phyloP scores from a whole-genome alignment of 2,797 vertebrate species.

The Tamandua tetradactyla region DNA sequence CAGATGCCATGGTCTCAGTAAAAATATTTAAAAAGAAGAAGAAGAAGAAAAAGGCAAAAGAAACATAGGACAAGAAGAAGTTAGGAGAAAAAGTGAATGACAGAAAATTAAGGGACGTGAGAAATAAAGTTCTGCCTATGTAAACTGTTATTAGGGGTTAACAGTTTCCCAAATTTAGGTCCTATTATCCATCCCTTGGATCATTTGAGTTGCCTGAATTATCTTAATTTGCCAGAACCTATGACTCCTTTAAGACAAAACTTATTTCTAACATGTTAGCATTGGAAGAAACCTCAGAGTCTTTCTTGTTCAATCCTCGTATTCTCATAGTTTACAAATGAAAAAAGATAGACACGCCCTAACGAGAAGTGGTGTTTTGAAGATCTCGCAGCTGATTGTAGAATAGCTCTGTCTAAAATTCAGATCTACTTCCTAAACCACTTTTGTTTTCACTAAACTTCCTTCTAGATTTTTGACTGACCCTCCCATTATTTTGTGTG shows the following conservation, averaged over 20 bases:
- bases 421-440: background rate
- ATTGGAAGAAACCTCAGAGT: background rate
- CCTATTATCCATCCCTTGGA: background rate
- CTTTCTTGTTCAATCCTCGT: background rate
- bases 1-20: background rate
- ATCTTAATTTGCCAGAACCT: background rate
- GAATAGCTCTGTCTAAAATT: background rate
- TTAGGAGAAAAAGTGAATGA: background rate
- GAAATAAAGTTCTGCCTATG: background rate
- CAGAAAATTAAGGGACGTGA: background rate
- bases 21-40: background rate
- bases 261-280: background rate
- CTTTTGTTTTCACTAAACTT: background rate
- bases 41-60: background rate
- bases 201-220: background rate
- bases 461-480: background rate
- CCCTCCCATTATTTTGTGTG: background rate
- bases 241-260: background rate
- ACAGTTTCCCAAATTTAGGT: background rate
- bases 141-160: background rate
- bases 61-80: background rate
- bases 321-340: constrained; percentile 2
- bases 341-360: background rate
- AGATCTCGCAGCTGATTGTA: background rate
- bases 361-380: background rate